Base-by-base conservation (phyloP, 2,797 vertebrate genomes). In the Enteromius anoplus region DNA sequence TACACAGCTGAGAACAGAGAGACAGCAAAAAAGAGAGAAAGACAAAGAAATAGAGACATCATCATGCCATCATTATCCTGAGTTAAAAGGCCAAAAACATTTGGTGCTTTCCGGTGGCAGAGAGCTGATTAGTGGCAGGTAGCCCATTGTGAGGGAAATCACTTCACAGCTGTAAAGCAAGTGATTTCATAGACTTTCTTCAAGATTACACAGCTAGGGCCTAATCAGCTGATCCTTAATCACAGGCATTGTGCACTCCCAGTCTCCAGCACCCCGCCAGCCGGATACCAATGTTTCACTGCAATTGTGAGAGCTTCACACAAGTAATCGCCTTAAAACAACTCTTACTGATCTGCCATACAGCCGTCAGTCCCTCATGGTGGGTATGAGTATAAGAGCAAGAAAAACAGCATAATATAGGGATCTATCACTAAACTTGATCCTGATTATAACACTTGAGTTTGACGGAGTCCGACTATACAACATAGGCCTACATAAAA, bases 201-300 rank as follows among this genome's bases (percentile, higher is more conserved):
- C 92, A 91, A 94, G 93, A 94, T 93, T 94, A 94, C 93, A 94
- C 91, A 92, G 92, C 89, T 88, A 92, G 92, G 90, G 92, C 90
- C 90, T 93, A 91, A 94, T 94, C 93, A 94, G 91, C 91, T 92
- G 91, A 94, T 93, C 91, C 93, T 90, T 93, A 93, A 95, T 95
- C 93, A 92, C 83, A 88, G 86, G 90, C 89, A 93, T 93, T 93
- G 92, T 92, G 89, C 87, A 65, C 68, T 80, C 69, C 45, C 70
- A 68, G 71, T 66, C 70, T 66, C 58, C 70, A 68, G 83, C 62
- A 75, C 49, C 70, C 78, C 7, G 19, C 77, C 37, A 80, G 70
- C 51, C 83, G 42, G 77, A 83, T 49, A 70, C 73, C 21, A 83
- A 78, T 70, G 82, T 83, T 62, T 60, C 72, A 10, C 37, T 76